Evolutionary conservation across 2,888 invertebrate species (phyloP).

Genomic region (Diadegma fenestrale): DNA sequence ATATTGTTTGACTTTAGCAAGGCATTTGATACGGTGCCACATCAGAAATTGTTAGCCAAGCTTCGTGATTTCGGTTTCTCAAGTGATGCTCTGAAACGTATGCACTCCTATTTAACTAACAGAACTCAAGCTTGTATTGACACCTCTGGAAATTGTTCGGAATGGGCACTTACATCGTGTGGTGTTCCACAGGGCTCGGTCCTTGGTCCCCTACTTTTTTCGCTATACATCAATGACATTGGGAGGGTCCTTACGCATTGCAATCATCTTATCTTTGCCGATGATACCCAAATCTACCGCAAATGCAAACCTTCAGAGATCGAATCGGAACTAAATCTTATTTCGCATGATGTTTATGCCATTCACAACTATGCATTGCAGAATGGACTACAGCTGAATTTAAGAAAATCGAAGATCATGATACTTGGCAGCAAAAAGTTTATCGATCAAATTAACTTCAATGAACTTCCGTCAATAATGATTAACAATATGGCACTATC

Average conservation of each 20-base stretch:
- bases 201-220: constrained; percentile 17
- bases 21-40: too few species aligned
- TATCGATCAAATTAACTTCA: not conserved
- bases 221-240: too few species aligned
- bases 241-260: too few species aligned
- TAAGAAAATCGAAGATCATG: not conserved
- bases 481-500: not conserved
- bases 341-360: too few species aligned
- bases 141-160: not conserved
- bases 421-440: constrained; percentile 24
- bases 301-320: too few species aligned
- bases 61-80: not conserved
- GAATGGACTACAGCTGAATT: constrained; percentile 24
- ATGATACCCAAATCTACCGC: too few species aligned
- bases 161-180: not conserved
- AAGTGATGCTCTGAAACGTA: not conserved
- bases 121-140: constrained; percentile 10
- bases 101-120: too few species aligned
- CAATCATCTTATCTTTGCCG: too few species aligned
- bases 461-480: not conserved
- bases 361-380: too few species aligned
- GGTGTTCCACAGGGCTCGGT: constrained; percentile 44
- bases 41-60: not conserved
- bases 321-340: too few species aligned
- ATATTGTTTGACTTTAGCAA: too few species aligned